phyloP scores from a whole-genome alignment of 2,113 vertebrate species.

The Eudyptes chrysolophus region DNA sequence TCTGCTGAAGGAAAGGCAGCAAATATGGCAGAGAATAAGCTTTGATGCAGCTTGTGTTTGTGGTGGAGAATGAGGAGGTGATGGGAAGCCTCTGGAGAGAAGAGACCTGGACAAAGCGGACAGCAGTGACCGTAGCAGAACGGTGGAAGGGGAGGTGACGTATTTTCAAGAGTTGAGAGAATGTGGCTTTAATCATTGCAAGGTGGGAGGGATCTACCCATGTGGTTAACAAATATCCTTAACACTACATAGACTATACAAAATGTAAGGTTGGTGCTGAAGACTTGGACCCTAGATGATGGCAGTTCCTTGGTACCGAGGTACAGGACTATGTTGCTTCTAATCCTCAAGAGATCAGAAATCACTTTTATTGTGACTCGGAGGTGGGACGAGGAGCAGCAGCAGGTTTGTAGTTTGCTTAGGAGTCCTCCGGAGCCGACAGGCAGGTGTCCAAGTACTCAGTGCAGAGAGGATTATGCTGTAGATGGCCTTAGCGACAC shows the following conservation, averaged over 20 bases:
- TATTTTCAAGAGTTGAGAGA: background rate
- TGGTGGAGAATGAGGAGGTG: background rate
- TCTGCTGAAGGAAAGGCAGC: background rate
- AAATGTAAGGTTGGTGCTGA: background rate
- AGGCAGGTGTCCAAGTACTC: background rate
- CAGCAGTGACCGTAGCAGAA: fast-evolving
- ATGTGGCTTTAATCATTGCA: background rate
- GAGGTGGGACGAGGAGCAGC: background rate
- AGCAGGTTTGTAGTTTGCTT: background rate
- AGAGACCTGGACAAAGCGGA: background rate
- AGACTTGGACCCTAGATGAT: background rate
- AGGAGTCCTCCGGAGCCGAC: background rate
- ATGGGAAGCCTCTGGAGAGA: background rate
- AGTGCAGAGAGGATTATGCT: fast-evolving
- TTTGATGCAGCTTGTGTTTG: background rate
- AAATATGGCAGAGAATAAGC: no score
- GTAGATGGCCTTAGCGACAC: background rate
- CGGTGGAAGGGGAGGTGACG: background rate
- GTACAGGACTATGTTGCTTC: background rate
- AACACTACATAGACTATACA: fast-evolving
- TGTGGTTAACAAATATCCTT: background rate
- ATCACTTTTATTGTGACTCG: fast-evolving
- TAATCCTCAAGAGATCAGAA: background rate
- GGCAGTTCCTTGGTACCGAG: background rate
- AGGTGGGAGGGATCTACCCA: background rate